Percentiles rank a stretch among this genome's conserved stretches.
phyloP scores from a whole-genome alignment of 1,140 invertebrate species.

The Calosoma granatense region DNA sequence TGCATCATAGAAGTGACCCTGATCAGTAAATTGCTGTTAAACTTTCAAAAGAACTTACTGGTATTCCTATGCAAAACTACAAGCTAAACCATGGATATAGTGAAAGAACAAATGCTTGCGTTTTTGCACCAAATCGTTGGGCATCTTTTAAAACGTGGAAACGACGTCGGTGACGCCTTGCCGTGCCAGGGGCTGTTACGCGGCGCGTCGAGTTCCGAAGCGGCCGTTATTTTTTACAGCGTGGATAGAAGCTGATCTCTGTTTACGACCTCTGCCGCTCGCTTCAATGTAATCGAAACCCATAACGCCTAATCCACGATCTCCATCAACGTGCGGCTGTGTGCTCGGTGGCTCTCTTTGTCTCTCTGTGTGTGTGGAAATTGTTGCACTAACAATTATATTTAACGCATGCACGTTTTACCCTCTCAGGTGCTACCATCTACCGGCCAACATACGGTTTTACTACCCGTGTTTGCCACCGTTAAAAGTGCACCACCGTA shows the following conservation, averaged over 20 bases:
- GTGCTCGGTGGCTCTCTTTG: no score
- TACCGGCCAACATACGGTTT: no score
- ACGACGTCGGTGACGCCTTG: no score
- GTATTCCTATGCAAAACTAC: neutral
- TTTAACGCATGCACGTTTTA: no score
- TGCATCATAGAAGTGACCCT: neutral
- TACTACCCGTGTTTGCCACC: no score
- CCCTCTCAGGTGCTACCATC: no score
- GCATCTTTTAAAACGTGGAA: neutral
- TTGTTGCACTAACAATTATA: neutral
- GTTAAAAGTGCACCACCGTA: no score
- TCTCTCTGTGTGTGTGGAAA: neutral
- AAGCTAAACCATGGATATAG: neutral
- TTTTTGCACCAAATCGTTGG: neutral
- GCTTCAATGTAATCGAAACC: neutral
- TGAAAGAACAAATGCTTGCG: neutral
- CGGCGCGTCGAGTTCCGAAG: neutral
- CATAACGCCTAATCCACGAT: neutral
- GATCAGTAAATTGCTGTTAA: neutral
- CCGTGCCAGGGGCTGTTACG: no score
- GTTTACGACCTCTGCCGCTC: neutral
- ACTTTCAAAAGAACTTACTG: neutral
- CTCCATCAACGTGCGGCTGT: conserved; percentile 3
- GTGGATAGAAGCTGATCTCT: neutral
- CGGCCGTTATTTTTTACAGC: conserved; percentile 5